Evolutionary conservation across 1,140 invertebrate species (phyloP).

Genomic region (Lepeophtheirus salmonis): DNA sequence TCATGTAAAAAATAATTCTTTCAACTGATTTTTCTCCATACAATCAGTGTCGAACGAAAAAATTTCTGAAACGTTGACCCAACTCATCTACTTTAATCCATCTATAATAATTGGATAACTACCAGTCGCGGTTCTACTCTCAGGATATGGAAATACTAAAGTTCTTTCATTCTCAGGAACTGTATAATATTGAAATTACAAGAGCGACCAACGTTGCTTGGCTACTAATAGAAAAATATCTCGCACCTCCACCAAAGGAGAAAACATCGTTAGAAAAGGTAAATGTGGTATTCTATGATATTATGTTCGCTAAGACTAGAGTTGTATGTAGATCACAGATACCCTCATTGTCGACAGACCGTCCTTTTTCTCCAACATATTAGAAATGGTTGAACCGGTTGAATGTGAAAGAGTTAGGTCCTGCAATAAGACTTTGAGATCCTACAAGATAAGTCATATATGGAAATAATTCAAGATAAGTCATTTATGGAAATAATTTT

Average conservation of each 20-base stretch:
- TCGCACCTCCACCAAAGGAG: not conserved
- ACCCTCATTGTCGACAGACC: not conserved
- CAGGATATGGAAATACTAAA: not conserved
- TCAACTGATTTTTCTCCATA: not conserved
- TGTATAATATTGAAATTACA: not conserved
- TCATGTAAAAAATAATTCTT: not conserved
- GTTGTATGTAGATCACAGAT: not conserved
- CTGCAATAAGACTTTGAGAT: too few relatives aligned
- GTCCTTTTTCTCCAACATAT: not conserved
- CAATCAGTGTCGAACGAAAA: not conserved
- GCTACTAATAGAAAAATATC: not conserved
- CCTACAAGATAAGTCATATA: too few relatives aligned
- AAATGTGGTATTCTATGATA: not conserved
- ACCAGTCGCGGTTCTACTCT: not conserved
- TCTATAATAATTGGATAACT: not conserved
- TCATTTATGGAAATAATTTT: too few relatives aligned
- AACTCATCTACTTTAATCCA: not conserved
- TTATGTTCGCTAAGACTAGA: not conserved
- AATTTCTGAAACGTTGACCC: not conserved
- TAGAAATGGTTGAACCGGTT: not conserved
- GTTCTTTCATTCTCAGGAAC: not conserved
- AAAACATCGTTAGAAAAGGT: not conserved
- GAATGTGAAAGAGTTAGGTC: not conserved
- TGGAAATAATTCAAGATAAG: too few relatives aligned
- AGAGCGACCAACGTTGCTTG: not conserved